Conservation (phyloP, 2,113 vertebrate species). For the Todiramphus chloris region DNA sequence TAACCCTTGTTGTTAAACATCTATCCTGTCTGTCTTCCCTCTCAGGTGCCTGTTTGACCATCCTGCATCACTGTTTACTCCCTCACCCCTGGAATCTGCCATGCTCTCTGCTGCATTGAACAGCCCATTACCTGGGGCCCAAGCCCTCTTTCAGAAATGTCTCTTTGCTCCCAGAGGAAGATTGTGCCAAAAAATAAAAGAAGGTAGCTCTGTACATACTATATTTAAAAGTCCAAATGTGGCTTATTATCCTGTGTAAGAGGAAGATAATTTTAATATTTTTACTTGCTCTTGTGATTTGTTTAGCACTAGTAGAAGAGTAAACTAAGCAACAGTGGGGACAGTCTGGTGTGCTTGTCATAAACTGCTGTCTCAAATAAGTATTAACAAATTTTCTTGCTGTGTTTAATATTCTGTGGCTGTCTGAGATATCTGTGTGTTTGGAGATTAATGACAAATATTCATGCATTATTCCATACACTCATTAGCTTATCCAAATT, state of each 20-base stretch:
- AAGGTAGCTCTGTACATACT: background rate
- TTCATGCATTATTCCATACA: background rate
- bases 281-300: background rate
- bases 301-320: background rate
- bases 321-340: background rate
- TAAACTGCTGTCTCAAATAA: background rate
- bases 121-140: background rate
- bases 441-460: background rate
- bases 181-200: background rate
- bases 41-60: background rate
- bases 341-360: background rate
- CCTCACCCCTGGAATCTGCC: background rate
- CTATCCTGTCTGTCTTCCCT: background rate
- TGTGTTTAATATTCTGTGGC: background rate
- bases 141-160: background rate
- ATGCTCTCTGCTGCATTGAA: background rate
- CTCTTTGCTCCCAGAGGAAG: background rate
- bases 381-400: background rate
- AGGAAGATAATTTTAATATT: background rate
- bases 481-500: background rate
- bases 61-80: background rate
- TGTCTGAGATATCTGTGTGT: background rate
- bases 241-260: background rate
- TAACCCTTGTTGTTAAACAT: background rate
- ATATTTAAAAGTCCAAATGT: background rate